Evolutionary conservation across 2,113 vertebrate genomes (phyloP), one percentile per base, ranked within the genome.

Genomic region (Upupa epops): DNA sequence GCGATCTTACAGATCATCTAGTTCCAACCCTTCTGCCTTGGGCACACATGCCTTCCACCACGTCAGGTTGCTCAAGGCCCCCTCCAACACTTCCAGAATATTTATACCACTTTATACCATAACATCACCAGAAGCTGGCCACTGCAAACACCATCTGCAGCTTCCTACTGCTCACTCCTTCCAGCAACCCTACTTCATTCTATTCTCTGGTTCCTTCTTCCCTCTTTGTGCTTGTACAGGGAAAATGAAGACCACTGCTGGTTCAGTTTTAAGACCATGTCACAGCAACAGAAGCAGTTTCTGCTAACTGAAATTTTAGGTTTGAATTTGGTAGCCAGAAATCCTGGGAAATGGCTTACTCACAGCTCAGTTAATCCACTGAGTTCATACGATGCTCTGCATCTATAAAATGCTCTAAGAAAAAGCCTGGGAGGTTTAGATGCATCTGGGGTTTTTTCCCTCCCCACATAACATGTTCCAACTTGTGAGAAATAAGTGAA

Each of bases 251-350:
- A 52, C 48, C 56, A 34, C 34, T 2, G 1, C 4, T n/a, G 8
- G 29, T 18, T 84, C 86, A 26, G n/a, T 54, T 90, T 56, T n/a
- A 75, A 84, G 59, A 65, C 28, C 15, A 14, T 31, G 65, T 32
- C 54, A 61, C 78, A 54, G 40, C 3, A 2, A 82, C 51, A 58
- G 4, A 54, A 76, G 14, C 49, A 63, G 12, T 59, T 87, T 52
- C 46, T 52, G 28, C 22, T 61, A 29, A 92, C 4, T n/a, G 68
- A 91, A 89, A 93, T 71, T 92, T 88, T 82, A 85, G 64, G 55
- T 56, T 83, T 88, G 52, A 83, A 83, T 77, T 37, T 51, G 21
- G 75, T 88, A 91, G 82, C 85, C 91, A 95, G 75, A 95, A 95
- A 80, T 88, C 26, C 72, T 56, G 36, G 82, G 60, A 92, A 94